Evolutionary conservation across 2,113 vertebrate species (phyloP).

Genomic region (Hippocampus mohnikei): DNA sequence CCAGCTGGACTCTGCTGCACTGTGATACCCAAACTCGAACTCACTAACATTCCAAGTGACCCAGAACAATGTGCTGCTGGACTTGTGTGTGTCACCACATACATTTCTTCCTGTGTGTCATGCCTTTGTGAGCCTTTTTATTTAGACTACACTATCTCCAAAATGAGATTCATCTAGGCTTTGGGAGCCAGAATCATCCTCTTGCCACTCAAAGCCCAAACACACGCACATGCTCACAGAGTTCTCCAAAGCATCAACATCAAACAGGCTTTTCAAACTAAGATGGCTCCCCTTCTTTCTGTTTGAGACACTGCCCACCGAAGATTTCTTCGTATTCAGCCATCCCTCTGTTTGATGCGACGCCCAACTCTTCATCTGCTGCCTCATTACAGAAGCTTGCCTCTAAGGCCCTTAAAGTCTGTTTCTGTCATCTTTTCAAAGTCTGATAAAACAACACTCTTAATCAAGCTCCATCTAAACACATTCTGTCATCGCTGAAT

Average conservation of each 20-base stretch:
- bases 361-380: constrained; percentile 59
- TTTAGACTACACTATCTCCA: constrained; percentile 32
- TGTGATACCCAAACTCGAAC: constrained; percentile 53
- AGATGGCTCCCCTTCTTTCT: constrained; percentile 52
- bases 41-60: constrained; percentile 47
- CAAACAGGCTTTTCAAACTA: constrained; percentile 53
- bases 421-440: constrained; percentile 48
- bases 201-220: constrained; percentile 40
- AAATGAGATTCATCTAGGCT: constrained; percentile 50
- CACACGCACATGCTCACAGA: constrained; percentile 25
- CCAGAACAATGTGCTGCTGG: constrained; percentile 53
- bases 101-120: constrained; percentile 22
- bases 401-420: constrained; percentile 42
- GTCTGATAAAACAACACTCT: constrained; percentile 32
- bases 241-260: constrained; percentile 43
- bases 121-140: constrained; percentile 2
- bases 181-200: constrained; percentile 53
- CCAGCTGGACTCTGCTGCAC: constrained; percentile 61
- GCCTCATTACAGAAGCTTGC: constrained; percentile 53
- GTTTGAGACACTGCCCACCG: constrained; percentile 61
- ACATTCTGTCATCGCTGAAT: not conserved
- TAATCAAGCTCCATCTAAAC: constrained; percentile 16
- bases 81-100: constrained; percentile 33
- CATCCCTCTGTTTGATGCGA: constrained; percentile 47
- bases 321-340: constrained; percentile 63